phyloP scores from a whole-genome alignment of 2,113 vertebrate species.

The Heterotis niloticus region DNA sequence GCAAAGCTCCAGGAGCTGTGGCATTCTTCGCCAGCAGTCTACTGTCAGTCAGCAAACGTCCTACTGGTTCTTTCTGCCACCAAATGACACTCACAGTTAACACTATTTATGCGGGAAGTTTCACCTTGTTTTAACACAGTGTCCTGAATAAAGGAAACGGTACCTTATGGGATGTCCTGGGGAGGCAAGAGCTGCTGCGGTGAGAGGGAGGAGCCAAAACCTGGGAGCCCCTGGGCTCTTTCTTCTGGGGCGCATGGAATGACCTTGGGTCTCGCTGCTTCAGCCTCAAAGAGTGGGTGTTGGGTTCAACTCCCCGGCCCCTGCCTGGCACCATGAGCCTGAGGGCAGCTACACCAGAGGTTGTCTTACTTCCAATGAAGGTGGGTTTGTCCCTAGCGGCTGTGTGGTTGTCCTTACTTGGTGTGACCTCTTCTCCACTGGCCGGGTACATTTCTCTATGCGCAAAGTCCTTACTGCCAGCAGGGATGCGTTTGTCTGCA shows the following conservation, averaged over 20 bases:
- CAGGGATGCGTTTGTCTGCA: too few relatives aligned
- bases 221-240: too few relatives aligned
- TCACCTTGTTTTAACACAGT: too few relatives aligned
- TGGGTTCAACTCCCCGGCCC: neutral
- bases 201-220: neutral
- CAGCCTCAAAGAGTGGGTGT: neutral
- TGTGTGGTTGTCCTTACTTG: neutral
- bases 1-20: neutral
- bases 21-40: neutral
- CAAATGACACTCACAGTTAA: neutral
- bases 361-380: neutral
- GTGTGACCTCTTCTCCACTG: neutral
- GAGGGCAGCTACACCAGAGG: too few relatives aligned
- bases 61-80: constrained; percentile 8
- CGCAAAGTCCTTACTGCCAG: neutral
- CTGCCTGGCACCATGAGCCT: neutral
- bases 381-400: neutral
- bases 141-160: neutral
- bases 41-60: neutral
- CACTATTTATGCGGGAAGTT: neutral
- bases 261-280: neutral
- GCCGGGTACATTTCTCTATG: neutral
- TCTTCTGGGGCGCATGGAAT: neutral
- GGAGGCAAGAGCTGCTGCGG: neutral
- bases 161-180: neutral